Base-by-base conservation (phyloP, 2,797 vertebrate species). In the Ctenochaetus hawaiiensis region DNA sequence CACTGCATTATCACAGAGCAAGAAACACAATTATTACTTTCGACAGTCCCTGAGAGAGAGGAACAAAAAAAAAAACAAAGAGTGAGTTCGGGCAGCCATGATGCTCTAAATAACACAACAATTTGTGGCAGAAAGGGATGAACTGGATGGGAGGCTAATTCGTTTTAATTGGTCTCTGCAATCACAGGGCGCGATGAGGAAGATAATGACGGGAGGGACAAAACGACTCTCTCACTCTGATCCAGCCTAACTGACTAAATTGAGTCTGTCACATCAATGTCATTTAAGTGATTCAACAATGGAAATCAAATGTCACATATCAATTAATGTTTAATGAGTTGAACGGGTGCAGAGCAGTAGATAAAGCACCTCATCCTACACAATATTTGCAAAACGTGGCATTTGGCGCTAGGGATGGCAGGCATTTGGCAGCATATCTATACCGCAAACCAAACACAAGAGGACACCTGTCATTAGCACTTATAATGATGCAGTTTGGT, bases 21-120 rank as follows among this genome's bases (percentile, higher is more conserved):
- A 90, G 85, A 81, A 90, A 90, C 85, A 89, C 90, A 88, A 91
- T 91, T 91, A 92, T 91, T 92, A 88, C 88, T 87, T 83, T 85
- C 53, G 72, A 89, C 87, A 84, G 78, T 48, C 80, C 76, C 81
- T 47, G 78, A 72, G 85, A 87, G 81, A 81, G 67, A 4, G n/a
- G 51, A 76, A 69, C 67, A 69, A 34, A 34, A 34, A 30, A 30
- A 62, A 80, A 86, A 90, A 89, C 77, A 84, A 78, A 80, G 75
- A 78, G 22, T 75, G 80, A 85, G 67, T 59, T 39, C 0, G n/a
- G 77, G 77, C 80, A 68, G 87, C 64, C 45, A 30, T 64, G 82
- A 78, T 77, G 86, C 76, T 84, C 75, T 22, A 89, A 89, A 91
- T 75, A 83, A 87, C 85, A 87, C 82, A 90, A 92, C 87, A 90